Evolutionary conservation across 2,888 invertebrate species (phyloP), one percentile per base, ranked within the genome.

Genomic region (Incurvaria masculella): DNA sequence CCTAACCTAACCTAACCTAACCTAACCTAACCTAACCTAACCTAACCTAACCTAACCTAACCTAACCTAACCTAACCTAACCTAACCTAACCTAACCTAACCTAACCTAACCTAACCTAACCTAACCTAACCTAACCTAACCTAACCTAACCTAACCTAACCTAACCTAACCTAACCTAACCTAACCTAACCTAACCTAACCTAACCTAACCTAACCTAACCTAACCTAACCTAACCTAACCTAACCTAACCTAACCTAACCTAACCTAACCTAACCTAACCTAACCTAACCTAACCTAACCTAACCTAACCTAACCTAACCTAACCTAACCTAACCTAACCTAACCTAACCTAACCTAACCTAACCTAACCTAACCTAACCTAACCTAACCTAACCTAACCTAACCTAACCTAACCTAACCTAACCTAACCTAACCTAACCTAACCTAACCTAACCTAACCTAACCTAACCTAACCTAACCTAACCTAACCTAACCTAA

Each of bases 21-120:
- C 38, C 45, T 33, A 38, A 45, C 38, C 38, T 38, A 38, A 38
- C 45, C 45, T 45, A 38, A 45, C 45, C 39, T 45, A 38, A 38
- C 45, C 38, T 38, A 38, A 38, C 45, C 45, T 33, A 33, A 38
- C 39, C 45, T 38, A 38, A 33, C 38, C 39, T 38, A 33, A 45
- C 45, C 38, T 38, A 38, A 38, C 45, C 45, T 23, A 44, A 21
- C 44, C 26, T 23, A 44, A 21, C 44, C 26, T 23, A 44, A 21
- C 44, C 26, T 23, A 44, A 21, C 44, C 26, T 23, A 44, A 21
- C 44, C 26, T 23, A 44, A 21, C 44, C 26, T 23, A 44, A 21
- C 44, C 26, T 23, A 44, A 21, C 44, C 26, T 23, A 44, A 21
- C 44, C 26, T 19, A 16, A 14, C 20, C 20, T 16, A 18, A 11